Evolutionary conservation across 2,797 vertebrate genomes (phyloP).

Genomic region (Bothrops alternatus): DNA sequence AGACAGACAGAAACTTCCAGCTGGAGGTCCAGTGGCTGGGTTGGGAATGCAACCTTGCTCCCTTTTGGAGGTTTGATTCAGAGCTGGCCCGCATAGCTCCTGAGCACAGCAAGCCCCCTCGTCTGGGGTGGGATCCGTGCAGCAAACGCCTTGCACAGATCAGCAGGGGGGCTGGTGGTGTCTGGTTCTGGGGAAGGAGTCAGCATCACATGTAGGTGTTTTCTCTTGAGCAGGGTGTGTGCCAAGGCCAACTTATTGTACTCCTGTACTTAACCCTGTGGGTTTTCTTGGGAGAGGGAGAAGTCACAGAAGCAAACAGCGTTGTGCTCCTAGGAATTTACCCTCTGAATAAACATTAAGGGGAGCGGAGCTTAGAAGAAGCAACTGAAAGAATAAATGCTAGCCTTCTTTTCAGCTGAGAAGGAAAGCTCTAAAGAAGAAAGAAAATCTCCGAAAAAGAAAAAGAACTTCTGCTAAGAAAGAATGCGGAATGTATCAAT

Average conservation of each 20-base stretch:
- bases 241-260: neutral
- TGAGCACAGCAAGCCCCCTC: neutral
- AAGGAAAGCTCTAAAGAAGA: neutral
- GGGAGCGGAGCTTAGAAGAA: neutral
- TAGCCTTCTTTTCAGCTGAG: neutral
- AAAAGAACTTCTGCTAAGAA: no score
- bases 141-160: neutral
- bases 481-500: neutral
- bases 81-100: neutral
- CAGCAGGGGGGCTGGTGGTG: accelerated
- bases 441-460: neutral
- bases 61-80: neutral
- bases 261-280: neutral
- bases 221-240: neutral
- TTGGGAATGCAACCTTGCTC: neutral
- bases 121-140: neutral
- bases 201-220: neutral
- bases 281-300: neutral
- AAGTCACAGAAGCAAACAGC: neutral
- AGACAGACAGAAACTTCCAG: neutral
- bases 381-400: no score
- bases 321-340: neutral
- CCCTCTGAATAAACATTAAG: neutral
- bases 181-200: neutral
- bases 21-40: neutral